phyloP scores from a whole-genome alignment of 2,888 invertebrate species.

The Cancer borealis region DNA sequence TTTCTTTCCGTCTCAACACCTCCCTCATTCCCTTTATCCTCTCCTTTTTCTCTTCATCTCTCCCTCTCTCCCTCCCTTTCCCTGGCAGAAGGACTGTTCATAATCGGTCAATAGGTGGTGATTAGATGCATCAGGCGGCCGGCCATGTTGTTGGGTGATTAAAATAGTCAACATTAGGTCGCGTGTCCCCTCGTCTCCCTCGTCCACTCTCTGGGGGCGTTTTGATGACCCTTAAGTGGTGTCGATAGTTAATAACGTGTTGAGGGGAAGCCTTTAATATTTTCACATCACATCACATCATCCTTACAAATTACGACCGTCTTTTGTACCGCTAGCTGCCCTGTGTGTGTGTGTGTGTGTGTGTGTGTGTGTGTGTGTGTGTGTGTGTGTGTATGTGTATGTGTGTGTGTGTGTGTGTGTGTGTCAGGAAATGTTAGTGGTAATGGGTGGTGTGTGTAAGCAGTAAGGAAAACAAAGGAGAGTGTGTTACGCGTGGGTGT shows the following conservation, averaged over 20 bases:
- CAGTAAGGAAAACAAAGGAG: background rate
- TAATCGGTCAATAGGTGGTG: conserved; percentile 60
- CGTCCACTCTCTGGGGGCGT: background rate
- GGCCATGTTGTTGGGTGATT: conserved; percentile 56
- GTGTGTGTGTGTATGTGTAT: background rate
- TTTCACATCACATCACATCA: background rate
- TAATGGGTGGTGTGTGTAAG: conserved; percentile 1
- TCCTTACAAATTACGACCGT: background rate
- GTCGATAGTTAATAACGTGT: conserved; percentile 7
- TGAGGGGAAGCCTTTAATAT: conserved; percentile 7
- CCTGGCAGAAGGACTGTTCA: conserved; percentile 58
- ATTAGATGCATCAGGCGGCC: conserved; percentile 52
- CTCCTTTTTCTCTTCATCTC: background rate
- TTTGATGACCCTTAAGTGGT: background rate
- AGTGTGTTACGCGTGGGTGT: background rate
- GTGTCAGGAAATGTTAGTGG: background rate
- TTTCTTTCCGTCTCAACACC: background rate
- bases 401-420: background rate
- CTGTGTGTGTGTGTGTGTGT: background rate
- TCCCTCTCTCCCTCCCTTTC: background rate
- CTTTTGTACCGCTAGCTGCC: background rate
- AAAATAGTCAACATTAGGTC: conserved; percentile 46
- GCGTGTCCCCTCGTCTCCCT: background rate
- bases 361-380: background rate
- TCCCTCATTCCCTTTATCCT: background rate